Base-by-base conservation (phyloP, 2,797 vertebrate species). In the Heterohyrax brucei region DNA sequence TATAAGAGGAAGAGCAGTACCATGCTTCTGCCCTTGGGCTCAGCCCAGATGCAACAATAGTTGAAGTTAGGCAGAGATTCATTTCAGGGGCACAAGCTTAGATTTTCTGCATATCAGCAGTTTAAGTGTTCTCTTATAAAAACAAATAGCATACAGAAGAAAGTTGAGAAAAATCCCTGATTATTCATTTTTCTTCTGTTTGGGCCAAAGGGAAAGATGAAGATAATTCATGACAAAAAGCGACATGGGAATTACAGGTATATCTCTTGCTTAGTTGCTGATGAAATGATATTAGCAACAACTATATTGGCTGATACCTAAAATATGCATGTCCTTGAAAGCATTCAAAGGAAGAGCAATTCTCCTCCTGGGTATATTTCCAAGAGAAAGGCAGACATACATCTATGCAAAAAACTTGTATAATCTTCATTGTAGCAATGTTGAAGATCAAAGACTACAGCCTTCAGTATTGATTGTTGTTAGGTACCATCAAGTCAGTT, bases 151-250 rank as follows among this genome's bases (percentile, higher is more conserved):
- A 59, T 13, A 0, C 0, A 61, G 94, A 59, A 1, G 61, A 1
- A 0, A 1, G 0, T 0, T 0, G n/a, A 1, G 19, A 1, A 10
- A 80, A 72, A 39, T 2, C 4, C 14, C 77, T 4, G 28, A 61
- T 44, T 2, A 2, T 24, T 62, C 48, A 10, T 33, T 24, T 19
- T 19, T 33, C 72, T 73, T 62, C 56, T 19, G 8, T 75, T 26
- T 0, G 1, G 56, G 44, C 61, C 39, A 10, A 3, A 13, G 44
- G 21, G 59, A 10, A 30, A 72, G 83, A 33, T 6, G 9, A 4
- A 2, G 56, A 53, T 1, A 3, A 53, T 0, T 46, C 10, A 1
- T 2, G 62, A 19, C 19, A 0, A 7, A 78, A 48, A 22, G 10
- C 0, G 10, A 18, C 70, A 1, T 3, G 28, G 59, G 24, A 7